Base-by-base conservation (phyloP, 2,113 vertebrate genomes). In the Pygoscelis antarcticus region DNA sequence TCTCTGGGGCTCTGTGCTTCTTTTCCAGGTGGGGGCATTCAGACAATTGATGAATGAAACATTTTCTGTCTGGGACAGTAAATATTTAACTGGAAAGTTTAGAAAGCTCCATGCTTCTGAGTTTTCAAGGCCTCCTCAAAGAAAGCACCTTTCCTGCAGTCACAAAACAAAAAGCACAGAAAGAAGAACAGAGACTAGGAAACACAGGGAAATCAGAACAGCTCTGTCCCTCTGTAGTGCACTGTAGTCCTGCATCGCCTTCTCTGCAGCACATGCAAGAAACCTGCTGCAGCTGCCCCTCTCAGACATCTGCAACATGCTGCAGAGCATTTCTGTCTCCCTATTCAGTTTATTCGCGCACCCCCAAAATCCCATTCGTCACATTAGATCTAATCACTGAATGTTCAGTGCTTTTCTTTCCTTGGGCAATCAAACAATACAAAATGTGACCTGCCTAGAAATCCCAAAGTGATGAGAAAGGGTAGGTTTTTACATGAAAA, bases 1-100 rank as follows among this genome's bases (percentile, higher is more conserved):
- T 97, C 94, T 98, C 88, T 87, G 96, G 92, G 92, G 92, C 94
- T 98, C 95, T 94, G 90, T 98, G 96, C 95, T 97, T 96, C 95
- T 98, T 95, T 97, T 95, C 78, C 88, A 98, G 97, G 96, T 97
- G 91, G 94, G 95, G 89, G 70, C 93, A 97, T 95, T 90, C 89
- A 96, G 92, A 90, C 47, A 89, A 80, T n/a, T 60, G 79, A 88
- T 81, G 97, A 74, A 92, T 87, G 52, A 97, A 97, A 71, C 8
- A 1, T 66, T 95, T 96, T 87, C 85, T 95, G 46, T 68, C 74
- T 84, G 61, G 94, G 60, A 80, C 51, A 70, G 87, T 65, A 95
- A 95, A 95, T 96, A 88, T 96, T 96, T 93, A 95, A 94, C 52
- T 94, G 94, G 62, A 95, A 96, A 91, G 57, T 91, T 94, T 92